A percentile compares a stretch with the other conserved stretches of the same genome.
Conservation (phyloP, 2,113 vertebrate species). For the Alouatta palliata region DNA sequence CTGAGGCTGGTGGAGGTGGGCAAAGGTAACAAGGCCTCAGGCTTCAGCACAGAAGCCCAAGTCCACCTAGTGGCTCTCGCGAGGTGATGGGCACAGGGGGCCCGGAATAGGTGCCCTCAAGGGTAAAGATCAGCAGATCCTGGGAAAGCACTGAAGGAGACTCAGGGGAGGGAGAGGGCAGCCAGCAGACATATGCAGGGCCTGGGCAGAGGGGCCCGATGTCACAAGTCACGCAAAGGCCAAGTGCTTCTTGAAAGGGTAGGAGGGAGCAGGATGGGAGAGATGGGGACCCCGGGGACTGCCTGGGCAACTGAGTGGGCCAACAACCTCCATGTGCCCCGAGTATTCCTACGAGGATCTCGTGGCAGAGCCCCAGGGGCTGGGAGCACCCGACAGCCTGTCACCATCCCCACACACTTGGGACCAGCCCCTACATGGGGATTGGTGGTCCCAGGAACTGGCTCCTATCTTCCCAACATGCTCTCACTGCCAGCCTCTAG, state of each 20-base stretch:
- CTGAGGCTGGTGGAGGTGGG: not conserved
- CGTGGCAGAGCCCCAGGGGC: not conserved
- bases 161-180: not conserved
- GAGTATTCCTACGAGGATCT: not conserved
- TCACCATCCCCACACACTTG: not conserved
- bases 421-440: not conserved
- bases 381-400: not conserved
- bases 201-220: not conserved
- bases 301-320: not conserved
- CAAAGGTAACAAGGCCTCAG: not conserved
- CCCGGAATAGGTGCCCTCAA: not conserved
- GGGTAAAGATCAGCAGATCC: not conserved
- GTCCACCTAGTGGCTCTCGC: not conserved
- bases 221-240: not conserved
- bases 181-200: not conserved
- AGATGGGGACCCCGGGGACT: not conserved
- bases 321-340: not conserved
- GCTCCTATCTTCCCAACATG: not conserved
- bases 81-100: not conserved
- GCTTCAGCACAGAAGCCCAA: not conserved
- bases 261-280: not conserved
- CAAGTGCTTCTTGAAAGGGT: not conserved
- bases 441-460: not conserved
- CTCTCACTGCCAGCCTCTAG: not conserved
- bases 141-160: not conserved